Evolutionary conservation across 92 coral and sea anemone species (phyloP), one percentile per base, ranked within the genome.

Genomic region (Blastomussa wellsi): DNA sequence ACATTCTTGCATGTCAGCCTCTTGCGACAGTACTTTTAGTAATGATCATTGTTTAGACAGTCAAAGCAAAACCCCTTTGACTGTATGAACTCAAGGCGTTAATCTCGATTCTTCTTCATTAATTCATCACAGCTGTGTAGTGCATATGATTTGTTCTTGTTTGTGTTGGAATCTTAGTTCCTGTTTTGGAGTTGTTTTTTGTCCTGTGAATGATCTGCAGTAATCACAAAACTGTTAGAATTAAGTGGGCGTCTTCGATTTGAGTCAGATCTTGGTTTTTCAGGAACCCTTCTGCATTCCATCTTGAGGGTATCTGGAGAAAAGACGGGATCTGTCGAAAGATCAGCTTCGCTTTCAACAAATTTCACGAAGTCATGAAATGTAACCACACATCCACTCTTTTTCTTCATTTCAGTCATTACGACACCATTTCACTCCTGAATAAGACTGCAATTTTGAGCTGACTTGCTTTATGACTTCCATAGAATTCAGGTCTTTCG

Each of bases 301-400:
- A 75, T 28, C 79, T 36, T 91, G 7, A 91, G 57, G 6, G 90
- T 82, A 48, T 88, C 90, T 5, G 92, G 94, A 22, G 94, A 91
- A 81, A 91, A 91, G 53, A 91, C 71, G 2, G 94, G 94, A 64
- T 91, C 94, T 17, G 83, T 91, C 7, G 92, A 87, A 15, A 91
- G 81, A 0, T 91, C 90, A 17, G 92, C 66, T 62, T 82, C 88
- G 9, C 47, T 52, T 51, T 67, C 74, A 5, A 83, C 78, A 37
- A 88, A 88, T 0, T 88, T 67, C 15, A 84, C 81, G 5, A 90
- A 82, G 22, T 90, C 79, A 24, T 32, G 15, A 28, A 74, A 64
- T 2, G 29, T 20, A 15, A 87, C 86, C 14, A 52, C 53, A 11
- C 38, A 15, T 53, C 72, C 28, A 3, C 24, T 53, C 55, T 80